A percentile compares a stretch with the other conserved stretches of the same genome.
Evolutionary conservation across 2,888 invertebrate species (phyloP).

Genomic region (Laothoe populi): DNA sequence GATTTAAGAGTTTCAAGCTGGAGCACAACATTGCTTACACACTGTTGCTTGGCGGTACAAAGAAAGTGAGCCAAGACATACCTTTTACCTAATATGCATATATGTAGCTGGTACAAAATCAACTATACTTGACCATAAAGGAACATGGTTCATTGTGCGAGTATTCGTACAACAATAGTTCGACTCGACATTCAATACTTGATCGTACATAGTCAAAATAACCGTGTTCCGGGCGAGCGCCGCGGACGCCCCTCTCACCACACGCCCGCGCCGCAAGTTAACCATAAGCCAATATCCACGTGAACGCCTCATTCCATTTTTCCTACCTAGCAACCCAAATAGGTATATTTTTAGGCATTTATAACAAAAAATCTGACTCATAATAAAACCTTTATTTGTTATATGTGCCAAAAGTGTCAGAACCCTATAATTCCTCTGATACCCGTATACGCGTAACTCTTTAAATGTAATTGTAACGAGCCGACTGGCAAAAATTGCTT

Average conservation of each 20-base stretch:
- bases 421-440: not conserved
- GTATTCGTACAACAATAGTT: constrained; percentile 6
- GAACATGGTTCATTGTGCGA: constrained; percentile 14
- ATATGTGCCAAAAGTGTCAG: not conserved
- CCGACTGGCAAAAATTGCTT: constrained; percentile 14
- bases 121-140: constrained; percentile 1
- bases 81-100: not conserved
- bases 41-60: too few relatives aligned
- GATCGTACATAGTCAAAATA: constrained; percentile 24
- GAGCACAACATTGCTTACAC: too few relatives aligned
- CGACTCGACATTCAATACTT: constrained; percentile 22
- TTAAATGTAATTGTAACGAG: constrained; percentile 12
- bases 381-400: not conserved
- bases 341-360: not conserved
- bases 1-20: too few relatives aligned
- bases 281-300: constrained; percentile 25
- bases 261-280: constrained; percentile 1
- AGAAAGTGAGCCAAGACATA: too few relatives aligned
- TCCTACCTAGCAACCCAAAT: constrained; percentile 2
- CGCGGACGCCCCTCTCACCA: constrained; percentile 13
- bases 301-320: constrained; percentile 9
- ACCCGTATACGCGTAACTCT: not conserved
- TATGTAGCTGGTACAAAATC: not conserved
- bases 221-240: constrained; percentile 13
- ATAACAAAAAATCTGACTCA: not conserved